These are phyloP conservation scores for Drusus annulatus DNA, from an alignment of 1,140 invertebrate genomes.

Conservation along the genomic window DNA sequence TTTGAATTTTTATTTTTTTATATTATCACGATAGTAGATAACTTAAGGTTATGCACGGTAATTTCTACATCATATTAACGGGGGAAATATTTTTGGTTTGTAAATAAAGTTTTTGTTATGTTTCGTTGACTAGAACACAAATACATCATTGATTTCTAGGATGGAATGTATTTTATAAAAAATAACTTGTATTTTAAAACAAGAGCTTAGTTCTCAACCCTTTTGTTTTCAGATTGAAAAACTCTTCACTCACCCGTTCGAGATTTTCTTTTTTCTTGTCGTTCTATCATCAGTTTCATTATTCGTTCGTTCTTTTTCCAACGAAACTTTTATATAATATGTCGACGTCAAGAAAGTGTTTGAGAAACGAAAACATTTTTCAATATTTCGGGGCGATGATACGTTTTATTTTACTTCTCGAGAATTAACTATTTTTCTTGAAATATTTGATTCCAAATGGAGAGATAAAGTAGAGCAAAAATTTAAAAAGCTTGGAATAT, in stretches of 20 bases:
- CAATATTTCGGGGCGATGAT: conserved; percentile 44
- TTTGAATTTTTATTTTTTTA: no score
- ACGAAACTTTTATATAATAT: conserved; percentile 28
- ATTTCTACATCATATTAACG: no score
- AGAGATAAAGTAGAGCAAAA: no score
- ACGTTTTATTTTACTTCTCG: conserved; percentile 7
- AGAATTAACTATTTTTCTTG: conserved; percentile 9
- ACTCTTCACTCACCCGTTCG: not conserved
- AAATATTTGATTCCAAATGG: no score
- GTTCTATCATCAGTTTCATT: conserved; percentile 33
- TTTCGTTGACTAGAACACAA: no score
- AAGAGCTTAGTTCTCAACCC: not conserved
- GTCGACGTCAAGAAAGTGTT: conserved; percentile 32
- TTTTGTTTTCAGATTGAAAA: conserved; percentile 34
- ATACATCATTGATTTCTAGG: no score
- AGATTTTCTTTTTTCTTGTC: conserved; percentile 18
- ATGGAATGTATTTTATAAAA: not conserved
- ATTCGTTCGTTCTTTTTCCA: not conserved
- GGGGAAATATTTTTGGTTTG: no score
- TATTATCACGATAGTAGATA: no score
- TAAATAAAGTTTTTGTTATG: no score
- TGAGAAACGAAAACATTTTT: conserved; percentile 48
- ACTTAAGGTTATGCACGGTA: no score
- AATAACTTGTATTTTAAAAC: no score
- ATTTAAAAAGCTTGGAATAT: not conserved